Evolutionary conservation across 2,113 vertebrate species (phyloP), one percentile per base, ranked within the genome.

Genomic region (Sisor rabdophorus): DNA sequence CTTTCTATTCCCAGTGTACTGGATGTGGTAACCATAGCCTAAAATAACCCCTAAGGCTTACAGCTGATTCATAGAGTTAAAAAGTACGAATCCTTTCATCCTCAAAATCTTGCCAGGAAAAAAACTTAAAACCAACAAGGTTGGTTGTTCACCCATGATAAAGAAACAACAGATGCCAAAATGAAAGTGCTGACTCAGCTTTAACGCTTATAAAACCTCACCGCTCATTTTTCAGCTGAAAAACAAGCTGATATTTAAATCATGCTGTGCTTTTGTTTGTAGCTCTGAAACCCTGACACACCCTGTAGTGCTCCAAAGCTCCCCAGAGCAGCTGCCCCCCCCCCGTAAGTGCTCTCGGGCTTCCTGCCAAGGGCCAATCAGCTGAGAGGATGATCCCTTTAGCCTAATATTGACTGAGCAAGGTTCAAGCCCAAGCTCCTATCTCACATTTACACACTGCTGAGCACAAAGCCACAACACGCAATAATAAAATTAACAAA

Each of bases 231-330:
- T 52, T 72, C 47, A 15, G 50, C 24, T 52, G 36, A 20, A 24
- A 59, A 44, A 52, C 19, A 30, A 28, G 53, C 24, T 2, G 36
- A 48, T 48, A 54, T 47, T 16, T 65, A 71, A 54, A 40, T 72
- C 56, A 6, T 52, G 54, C 64, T 81, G 83, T 85, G 79, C 84
- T 85, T 90, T 92, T 91, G 89, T 92, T 86, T 84, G 83, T 73
- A 81, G 74, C 79, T 72, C 79, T 79, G 75, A 86, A 81, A 78
- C 85, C 83, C 85, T 87, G 90, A 91, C 91, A 91, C 90, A 86
- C 90, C 91, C 90, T 90, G 84, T 50, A 53, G 65, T 53, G 79
- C 82, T 73, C 36, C 55, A 74, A 65, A 77, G 70, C 77, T 67
- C 60, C 71, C 55, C 73, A 13, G 50, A 73, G 50, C 60, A 82